Conservation (phyloP, 2,797 vertebrate species). For the Buceros bicornis region DNA sequence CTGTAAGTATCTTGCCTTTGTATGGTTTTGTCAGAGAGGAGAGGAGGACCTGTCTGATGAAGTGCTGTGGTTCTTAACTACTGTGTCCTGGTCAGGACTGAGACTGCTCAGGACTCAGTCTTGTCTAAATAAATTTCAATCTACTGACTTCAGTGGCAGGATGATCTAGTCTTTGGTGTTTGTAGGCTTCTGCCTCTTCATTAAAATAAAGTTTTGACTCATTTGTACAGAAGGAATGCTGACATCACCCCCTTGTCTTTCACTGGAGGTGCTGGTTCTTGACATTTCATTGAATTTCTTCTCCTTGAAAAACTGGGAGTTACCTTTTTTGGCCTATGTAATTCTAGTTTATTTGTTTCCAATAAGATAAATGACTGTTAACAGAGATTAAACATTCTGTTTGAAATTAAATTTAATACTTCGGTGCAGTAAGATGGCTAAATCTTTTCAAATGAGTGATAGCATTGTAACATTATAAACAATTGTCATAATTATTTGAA, state of each 20-base stretch:
- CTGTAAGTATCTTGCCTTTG: not conserved
- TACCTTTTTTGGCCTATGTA: not conserved
- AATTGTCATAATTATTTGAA: not conserved
- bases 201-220: not conserved
- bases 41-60: not conserved
- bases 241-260: not conserved
- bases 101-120: not conserved
- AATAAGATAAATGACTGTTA: not conserved
- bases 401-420: not conserved
- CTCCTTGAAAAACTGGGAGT: not conserved
- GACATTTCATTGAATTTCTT: not conserved
- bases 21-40: not conserved
- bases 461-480: not conserved
- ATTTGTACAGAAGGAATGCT: not conserved
- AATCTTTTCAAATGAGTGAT: constrained; percentile 7
- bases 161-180: not conserved
- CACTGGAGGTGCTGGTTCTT: not conserved
- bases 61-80: not conserved
- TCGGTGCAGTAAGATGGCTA: not conserved
- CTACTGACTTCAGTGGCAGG: not conserved
- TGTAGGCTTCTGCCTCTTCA: not conserved
- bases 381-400: not conserved
- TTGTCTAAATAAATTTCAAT: not conserved
- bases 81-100: not conserved
- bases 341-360: not conserved